Conservation (phyloP, 2,797 vertebrate genomes). For the Psittacula derbiana region DNA sequence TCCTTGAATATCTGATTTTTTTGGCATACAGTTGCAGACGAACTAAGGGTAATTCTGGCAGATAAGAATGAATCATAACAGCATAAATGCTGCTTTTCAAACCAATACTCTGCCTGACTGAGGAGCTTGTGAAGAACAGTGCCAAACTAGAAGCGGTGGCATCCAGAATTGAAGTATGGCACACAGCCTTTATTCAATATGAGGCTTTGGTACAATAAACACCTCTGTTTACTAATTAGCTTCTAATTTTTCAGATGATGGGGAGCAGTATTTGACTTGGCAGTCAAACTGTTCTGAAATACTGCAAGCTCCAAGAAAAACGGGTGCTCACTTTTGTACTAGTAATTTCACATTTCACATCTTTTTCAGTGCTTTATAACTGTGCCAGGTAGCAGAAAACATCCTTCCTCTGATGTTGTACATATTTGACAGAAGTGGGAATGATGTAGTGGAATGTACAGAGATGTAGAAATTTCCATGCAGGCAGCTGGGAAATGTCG, state of each 20-base stretch:
- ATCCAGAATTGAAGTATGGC: neutral
- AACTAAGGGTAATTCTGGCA: constrained; percentile 21
- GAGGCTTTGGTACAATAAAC: neutral
- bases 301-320: neutral
- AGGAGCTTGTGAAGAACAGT: constrained; percentile 1
- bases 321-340: neutral
- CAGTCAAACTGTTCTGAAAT: neutral
- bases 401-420: neutral
- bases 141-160: neutral
- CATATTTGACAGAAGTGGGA: neutral
- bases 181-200: neutral
- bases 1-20: neutral
- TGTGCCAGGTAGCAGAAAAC: neutral
- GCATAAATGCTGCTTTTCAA: neutral
- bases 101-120: neutral
- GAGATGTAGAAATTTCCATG: neutral
- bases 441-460: neutral
- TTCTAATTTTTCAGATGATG: neutral
- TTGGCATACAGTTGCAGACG: neutral
- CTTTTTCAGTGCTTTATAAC: neutral
- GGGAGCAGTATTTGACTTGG: neutral
- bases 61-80: neutral
- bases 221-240: constrained; percentile 11
- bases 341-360: neutral
- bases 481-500: neutral